Evolutionary conservation across 2,888 invertebrate genomes (phyloP).

Genomic region (Melipona beecheii): DNA sequence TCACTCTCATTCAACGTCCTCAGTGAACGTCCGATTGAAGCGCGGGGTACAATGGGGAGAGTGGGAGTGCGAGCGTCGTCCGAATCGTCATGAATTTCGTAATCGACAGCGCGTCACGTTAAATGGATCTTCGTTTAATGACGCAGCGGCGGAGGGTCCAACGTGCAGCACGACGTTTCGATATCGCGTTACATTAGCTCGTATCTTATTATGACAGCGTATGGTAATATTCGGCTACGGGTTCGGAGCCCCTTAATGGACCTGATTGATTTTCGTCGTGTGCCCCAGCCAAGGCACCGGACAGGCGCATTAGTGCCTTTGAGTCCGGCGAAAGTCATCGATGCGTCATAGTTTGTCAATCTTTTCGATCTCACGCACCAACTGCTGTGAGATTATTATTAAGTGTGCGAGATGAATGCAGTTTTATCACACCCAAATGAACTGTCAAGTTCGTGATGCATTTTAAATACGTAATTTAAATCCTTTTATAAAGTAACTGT

Average conservation of each 20-base stretch:
- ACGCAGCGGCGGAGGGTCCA: slow-evolving; percentile 63
- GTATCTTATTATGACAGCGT: slow-evolving; percentile 55
- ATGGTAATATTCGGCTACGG: slow-evolving; percentile 59
- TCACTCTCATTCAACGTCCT: slow-evolving; percentile 3
- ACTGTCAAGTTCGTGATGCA: too few relatives aligned
- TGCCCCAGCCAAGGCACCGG: slow-evolving; percentile 49
- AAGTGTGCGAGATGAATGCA: too few relatives aligned
- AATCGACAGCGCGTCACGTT: slow-evolving; percentile 72
- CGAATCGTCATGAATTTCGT: slow-evolving; percentile 73
- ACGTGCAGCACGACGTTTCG: slow-evolving; percentile 23
- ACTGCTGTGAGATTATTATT: too few relatives aligned
- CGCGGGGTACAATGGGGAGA: not conserved
- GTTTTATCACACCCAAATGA: too few relatives aligned
- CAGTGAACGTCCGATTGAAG: not conserved
- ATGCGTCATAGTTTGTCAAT: too few relatives aligned
- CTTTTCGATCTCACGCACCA: slow-evolving; percentile 16
- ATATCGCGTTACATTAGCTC: slow-evolving; percentile 64
- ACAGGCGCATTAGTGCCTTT: slow-evolving; percentile 59
- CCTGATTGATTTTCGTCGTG: slow-evolving; percentile 75
- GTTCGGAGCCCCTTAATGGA: slow-evolving; percentile 66
- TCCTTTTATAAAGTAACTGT: too few relatives aligned
- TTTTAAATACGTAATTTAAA: too few relatives aligned
- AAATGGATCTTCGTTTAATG: slow-evolving; percentile 71
- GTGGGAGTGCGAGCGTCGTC: slow-evolving; percentile 21
- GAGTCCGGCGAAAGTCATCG: too few relatives aligned